Evolutionary conservation across 2,113 vertebrate genomes (phyloP), one percentile per base, ranked within the genome.

Genomic region (Indicator indicator): DNA sequence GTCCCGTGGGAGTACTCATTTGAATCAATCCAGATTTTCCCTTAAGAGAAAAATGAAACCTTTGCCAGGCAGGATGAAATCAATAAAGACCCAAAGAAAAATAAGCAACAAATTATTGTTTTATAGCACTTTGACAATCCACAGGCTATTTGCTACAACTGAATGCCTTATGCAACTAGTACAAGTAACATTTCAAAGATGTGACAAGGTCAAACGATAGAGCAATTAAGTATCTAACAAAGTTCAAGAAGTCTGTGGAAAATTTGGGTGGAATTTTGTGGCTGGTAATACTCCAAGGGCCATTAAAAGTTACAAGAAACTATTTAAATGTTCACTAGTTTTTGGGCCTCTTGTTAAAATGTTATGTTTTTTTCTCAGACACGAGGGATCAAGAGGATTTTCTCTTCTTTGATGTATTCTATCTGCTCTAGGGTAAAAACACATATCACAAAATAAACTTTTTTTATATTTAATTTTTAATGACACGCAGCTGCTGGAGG

Each of bases 391-490:
- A 65, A 70, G 90, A 86, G 76, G 73, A 85, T 88, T 94, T 96
- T 92, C 86, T 92, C 36, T 36, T 75, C 92, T 97, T 96, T 96
- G 92, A 97, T 93, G 81, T 95, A 20, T 68, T 85, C 50, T 89
- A 46, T 89, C 75, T 93, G 89, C 95, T 96, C 46, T 68, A 81
- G 92, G 94, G 89, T 91, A 85, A 87, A 93, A 94, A 40, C 69
- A 95, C 54, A 93, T 75, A 94, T 91, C 92, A 90, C 64, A 96
- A 96, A 96, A 94, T 70, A 91, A 93, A 86, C 83, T 94, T 94
- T 88, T 94, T 88, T 93, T 50, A 30, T 88, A 73, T 91, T 96
- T 91, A 95, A 97, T 94, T 93, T 96, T 96, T 97, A 96, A 95
- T 96, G 88, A 40, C 85, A 67, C 52, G 38, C 63, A 91, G 80